Evolutionary conservation across 1,140 invertebrate species (phyloP), one percentile per base, ranked within the genome.

Genomic region (Centruroides sculpturatus): DNA sequence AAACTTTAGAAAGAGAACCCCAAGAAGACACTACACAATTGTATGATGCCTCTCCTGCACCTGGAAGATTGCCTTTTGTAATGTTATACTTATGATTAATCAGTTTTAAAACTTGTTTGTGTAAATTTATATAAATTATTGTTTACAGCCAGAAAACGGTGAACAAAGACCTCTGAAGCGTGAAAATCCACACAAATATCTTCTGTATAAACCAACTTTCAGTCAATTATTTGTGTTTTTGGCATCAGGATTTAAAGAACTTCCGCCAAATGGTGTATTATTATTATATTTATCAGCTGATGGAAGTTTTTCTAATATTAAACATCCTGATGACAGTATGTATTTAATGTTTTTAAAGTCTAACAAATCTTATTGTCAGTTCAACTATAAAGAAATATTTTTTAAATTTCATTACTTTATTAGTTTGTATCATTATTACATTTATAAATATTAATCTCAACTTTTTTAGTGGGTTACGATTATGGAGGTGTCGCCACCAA

Each of bases 171-270:
- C 62, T 48, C 74, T 78, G 49, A 83, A 85, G 71, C 76, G 88
- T 69, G 89, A 94, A 72, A 97, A 97, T 80, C 93, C 93, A 12
- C 92, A 97, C 79, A 97, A 97, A 77, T 96, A 96, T 77, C 79
- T 97, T 65, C 79, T 98, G 63, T 97, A 92, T 76, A 96, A 93
- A 74, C 93, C 93, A 51, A 92, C 90, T 55, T 86, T 94, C 69
- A 89, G 87, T 72, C 92, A 96, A 76, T 82, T 96, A 46, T 81
- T 94, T 72, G 88, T 95, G 34, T 96, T 96, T 76, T 78, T 97
- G 64, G 86, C 91, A 47, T 95, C 91, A 66, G 77, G 78, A 46
- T 93, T 93, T 72, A 93, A 93, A 75, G 92, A 97, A 74, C 78
- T 98, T 61, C 90, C 91, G 35, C 81, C 85, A 4, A 92, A 89